These are phyloP conservation scores for Rhea americana DNA, from an alignment of 2,113 vertebrate species.

Conservation along the genomic window DNA sequence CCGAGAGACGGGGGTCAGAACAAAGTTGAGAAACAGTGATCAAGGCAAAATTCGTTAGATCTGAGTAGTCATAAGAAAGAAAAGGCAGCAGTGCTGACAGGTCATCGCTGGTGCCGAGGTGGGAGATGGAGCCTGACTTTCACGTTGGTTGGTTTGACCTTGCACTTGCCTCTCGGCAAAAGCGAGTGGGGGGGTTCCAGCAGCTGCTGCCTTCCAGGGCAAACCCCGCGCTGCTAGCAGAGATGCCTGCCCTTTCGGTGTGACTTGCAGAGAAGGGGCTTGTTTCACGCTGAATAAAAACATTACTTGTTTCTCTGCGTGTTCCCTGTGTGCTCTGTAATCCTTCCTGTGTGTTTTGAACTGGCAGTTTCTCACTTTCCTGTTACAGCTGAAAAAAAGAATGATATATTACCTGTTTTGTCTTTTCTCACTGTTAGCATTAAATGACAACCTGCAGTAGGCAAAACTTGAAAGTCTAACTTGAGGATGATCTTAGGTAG, in stretches of 20 bases:
- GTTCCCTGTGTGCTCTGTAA: background rate
- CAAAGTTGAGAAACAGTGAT: conserved; percentile 19
- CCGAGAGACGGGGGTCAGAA: conserved; percentile 22
- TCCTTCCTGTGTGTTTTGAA: background rate
- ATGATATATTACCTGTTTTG: background rate
- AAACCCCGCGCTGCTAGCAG: background rate
- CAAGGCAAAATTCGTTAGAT: conserved; percentile 53
- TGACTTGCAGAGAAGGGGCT: background rate
- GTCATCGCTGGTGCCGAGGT: background rate
- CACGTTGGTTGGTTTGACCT: conserved; percentile 12
- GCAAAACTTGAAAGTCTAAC: background rate
- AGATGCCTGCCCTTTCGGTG: background rate
- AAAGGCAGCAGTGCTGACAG: background rate
- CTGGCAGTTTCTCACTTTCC: background rate
- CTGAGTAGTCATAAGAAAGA: background rate
- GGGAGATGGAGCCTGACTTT: background rate
- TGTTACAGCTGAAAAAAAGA: background rate
- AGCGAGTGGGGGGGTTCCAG: rapidly evolving
- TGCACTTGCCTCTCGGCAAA: background rate
- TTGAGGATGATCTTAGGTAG: background rate
- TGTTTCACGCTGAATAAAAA: background rate
- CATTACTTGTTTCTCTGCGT: background rate
- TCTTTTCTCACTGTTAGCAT: background rate
- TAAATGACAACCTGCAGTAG: background rate
- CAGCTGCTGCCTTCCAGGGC: background rate